Conservation (phyloP, 1,140 invertebrate genomes). For the Coenobita brevimanus region DNA sequence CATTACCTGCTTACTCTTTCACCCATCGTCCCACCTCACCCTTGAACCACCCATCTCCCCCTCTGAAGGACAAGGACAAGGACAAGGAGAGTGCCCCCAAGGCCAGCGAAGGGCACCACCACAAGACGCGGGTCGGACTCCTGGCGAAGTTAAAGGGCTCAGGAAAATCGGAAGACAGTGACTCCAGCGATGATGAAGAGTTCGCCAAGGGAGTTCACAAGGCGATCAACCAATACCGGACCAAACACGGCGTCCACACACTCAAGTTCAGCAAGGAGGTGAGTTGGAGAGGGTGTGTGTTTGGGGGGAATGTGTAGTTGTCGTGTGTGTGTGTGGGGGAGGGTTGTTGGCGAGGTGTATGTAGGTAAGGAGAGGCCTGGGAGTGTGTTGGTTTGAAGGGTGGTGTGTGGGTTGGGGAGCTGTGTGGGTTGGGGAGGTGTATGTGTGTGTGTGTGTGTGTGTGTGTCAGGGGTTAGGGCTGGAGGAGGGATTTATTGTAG, state of each 20-base stretch:
- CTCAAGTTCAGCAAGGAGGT: constrained; percentile 83
- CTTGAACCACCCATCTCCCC: not conserved
- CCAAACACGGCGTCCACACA: constrained; percentile 81
- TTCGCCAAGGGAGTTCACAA: constrained; percentile 80
- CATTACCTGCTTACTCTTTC: not conserved
- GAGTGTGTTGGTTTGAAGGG: not conserved
- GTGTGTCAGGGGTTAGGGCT: no score
- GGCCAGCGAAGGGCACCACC: not conserved
- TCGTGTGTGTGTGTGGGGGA: not conserved
- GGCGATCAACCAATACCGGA: constrained; percentile 85
- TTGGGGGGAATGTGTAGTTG: not conserved
- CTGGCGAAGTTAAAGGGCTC: constrained; percentile 20
- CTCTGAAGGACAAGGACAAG: not conserved
- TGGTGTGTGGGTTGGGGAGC: not conserved
- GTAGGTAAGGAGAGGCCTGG: not conserved
- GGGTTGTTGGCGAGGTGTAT: not conserved
- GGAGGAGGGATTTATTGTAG: no score
- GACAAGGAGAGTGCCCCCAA: not conserved
- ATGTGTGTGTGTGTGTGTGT: not conserved
- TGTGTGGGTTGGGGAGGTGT: not conserved
- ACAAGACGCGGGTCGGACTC: constrained; percentile 1
- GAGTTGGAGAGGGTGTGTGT: constrained; percentile 48
- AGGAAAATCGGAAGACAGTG: constrained; percentile 3
- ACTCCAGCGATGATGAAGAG: constrained; percentile 74
- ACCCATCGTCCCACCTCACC: not conserved